Base-by-base conservation (phyloP, 2,888 invertebrate genomes). In the Drosophila recens region DNA sequence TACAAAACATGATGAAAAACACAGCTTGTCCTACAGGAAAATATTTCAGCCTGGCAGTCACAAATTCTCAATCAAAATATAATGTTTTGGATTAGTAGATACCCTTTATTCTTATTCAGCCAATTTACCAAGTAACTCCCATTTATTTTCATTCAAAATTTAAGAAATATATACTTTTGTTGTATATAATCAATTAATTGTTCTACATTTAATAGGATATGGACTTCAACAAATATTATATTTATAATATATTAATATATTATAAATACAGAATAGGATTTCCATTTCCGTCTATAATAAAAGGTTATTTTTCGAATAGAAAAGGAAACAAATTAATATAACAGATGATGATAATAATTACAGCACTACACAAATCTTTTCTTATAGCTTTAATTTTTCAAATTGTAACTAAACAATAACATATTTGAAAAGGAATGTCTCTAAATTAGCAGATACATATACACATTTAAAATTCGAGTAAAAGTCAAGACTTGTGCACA, bases 1-100 rank as follows among this genome's bases (percentile, higher is more conserved):
- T 46, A 23, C 27, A 45, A 11, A 11, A 45, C 23, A 36, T 45
- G 34, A 57, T 36, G 23, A 13, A 52, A 34, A 59, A 17, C 11
- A 34, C 11, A 34, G 17, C 30, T 38, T 54, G 40, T 67, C 66
- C 79, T 67, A 64, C 53, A 34, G 66, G 64, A 53, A 42, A 53
- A 42, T 56, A 70, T 65, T 80, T 66, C 56, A 65, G 66, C 57
- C 83, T 78, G 81, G 75, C 79, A 80, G 75, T 72, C 78, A 77
- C 75, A 80, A 83, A 81, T 75, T 67, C 67, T 66, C 58, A 80
- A 79, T 71, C 56, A 53, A 45, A 78, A 10, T 15, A 30, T 9
- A 49, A 20, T 34, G 20, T 34, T 10, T 52, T 36, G n/a, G 54
- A 42, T 30, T 53, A 46, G 56, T 57, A 61, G 33, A 59, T 36